phyloP scores from a whole-genome alignment of 2,888 invertebrate genomes.

The Scaptomyza caliginosa region DNA sequence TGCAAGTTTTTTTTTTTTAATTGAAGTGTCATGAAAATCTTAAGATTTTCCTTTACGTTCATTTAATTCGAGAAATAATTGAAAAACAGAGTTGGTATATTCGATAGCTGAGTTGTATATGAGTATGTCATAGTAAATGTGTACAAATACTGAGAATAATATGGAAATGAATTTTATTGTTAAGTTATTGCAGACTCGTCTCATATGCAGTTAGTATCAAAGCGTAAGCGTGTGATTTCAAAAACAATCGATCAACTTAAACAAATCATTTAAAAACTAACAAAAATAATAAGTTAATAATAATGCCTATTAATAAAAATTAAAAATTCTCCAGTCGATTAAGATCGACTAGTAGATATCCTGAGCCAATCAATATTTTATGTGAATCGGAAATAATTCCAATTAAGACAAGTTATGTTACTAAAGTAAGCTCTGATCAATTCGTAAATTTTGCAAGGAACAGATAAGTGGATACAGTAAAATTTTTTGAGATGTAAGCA shows the following conservation, averaged over 20 bases:
- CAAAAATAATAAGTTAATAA: neutral
- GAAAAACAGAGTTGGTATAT: slow-evolving; percentile 41
- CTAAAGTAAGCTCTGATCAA: too few species aligned
- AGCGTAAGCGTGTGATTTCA: slow-evolving; percentile 72
- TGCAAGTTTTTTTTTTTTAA: slow-evolving; percentile 43
- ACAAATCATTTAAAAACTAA: neutral
- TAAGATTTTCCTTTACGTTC: slow-evolving; percentile 32
- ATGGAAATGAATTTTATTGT: slow-evolving; percentile 50
- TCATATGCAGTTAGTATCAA: slow-evolving; percentile 74
- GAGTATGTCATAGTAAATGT: slow-evolving; percentile 23
- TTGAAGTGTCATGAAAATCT: slow-evolving; percentile 11
- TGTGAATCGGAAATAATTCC: neutral
- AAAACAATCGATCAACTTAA: slow-evolving; percentile 14
- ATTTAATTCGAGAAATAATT: slow-evolving; percentile 44
- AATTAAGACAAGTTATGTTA: too few species aligned
- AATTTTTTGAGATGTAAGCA: too few species aligned
- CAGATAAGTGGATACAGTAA: too few species aligned
- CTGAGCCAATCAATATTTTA: neutral
- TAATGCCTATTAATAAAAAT: slow-evolving; percentile 23
- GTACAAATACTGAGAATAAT: slow-evolving; percentile 33
- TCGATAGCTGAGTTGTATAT: slow-evolving; percentile 24
- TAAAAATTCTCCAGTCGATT: neutral
- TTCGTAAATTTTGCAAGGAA: too few species aligned
- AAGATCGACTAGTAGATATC: neutral
- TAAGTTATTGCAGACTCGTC: slow-evolving; percentile 51